Evolutionary conservation across 2,797 vertebrate species (phyloP), one percentile per base, ranked within the genome.

Genomic region (Esox lucius): DNA sequence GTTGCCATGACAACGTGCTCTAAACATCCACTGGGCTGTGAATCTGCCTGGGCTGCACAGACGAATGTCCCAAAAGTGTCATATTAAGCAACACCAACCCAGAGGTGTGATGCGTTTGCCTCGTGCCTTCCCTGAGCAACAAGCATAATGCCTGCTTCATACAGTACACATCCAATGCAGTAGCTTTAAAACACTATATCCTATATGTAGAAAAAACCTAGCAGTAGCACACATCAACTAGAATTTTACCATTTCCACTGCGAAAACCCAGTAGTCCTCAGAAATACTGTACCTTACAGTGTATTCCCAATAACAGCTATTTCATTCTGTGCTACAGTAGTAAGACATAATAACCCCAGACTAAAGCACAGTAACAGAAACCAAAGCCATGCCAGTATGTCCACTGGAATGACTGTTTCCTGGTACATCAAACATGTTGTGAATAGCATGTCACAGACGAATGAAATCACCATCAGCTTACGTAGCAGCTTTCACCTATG

Each of bases 341-440:
- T 49, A 66, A 46, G 46, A 76, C 76, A 74, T 74, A 9, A 51
- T 72, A 64, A 51, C 71, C 72, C 68, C 70, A 70, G 69, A 74
- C 72, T 70, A 75, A 49, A 71, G 76, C 67, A 49, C 33, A 46
- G 61, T 73, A 56, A 74, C 68, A 68, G 49, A 61, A 66, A 79
- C 71, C 71, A 74, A 61, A 61, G 22, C 0, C 65, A 74, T 75
- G 75, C 71, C 11, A 46, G 42, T 68, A 62, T 42, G 49, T 74
- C 68, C 73, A 75, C 71, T 68, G 31, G 78, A 1, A 31, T 31
- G 64, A 76, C 74, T 73, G n/a, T 81, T 80, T 72, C 67, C 73
- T 71, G 69, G 77, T 72, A 78, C 76, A 80, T 80, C 76, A 83
- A 75, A 83, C 31, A 26, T 61, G 56, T 13, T 24, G 11, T 22